Evolutionary conservation across 2,888 invertebrate genomes (phyloP), one percentile per base, ranked within the genome.

Genomic region (Conchocele bisecta): DNA sequence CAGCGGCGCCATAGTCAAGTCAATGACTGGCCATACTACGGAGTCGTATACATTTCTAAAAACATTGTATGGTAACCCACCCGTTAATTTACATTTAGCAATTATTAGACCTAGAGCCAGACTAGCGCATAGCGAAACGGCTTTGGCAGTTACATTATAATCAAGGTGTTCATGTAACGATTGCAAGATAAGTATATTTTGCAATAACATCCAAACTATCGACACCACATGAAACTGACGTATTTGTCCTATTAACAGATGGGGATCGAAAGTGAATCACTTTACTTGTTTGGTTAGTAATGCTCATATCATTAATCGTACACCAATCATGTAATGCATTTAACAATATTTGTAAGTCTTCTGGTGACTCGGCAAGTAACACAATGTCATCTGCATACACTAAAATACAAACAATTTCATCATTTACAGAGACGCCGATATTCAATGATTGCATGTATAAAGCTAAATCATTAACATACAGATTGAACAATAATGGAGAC

Each of bases 401-500:
- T 6, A 77, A 37, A 15, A 73, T 39, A 59, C 61, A 70, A 17
- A 63, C 15, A 1, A 50, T 57, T 35, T 73, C 63, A 35, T 58
- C 42, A 24, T 56, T 63, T 28, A 67, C 33, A 35, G 33, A 11
- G 11, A 71, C 35, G 17, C 71, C 75, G 15, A 60, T 39, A 26
- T 60, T 24, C 20, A 76, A 48, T 24, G 28, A 17, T 20, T 65
- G 60, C 11, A 76, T 15, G 37, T 60, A 48, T 5, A 26, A 1
- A 13, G 57, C 65, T 11, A 72, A 28, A 50, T 71, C 64, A 61
- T 73, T 69, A 17, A 73, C 59, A 63, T 29, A 70, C 2, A 67
- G 13, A 44, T 74, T 71, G 48, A 73, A 73, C 17, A 77, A 29
- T 4, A 73, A n/a, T 17, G 70, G 73, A 13, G 77, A 77, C 9